Evolutionary conservation across 1,140 invertebrate species (phyloP), one percentile per base, ranked within the genome.

Genomic region (Cardiocondyla obscurior): DNA sequence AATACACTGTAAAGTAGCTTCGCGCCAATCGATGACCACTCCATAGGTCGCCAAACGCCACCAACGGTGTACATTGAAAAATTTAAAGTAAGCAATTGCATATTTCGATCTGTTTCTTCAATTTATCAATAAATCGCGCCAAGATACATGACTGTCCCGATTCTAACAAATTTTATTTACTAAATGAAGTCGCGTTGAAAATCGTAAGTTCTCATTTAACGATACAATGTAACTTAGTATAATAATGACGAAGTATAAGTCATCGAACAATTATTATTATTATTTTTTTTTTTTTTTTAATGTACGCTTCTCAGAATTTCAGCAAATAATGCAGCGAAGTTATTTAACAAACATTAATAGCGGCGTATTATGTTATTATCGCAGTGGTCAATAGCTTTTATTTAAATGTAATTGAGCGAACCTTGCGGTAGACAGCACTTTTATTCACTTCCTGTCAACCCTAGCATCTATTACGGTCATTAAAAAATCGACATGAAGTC

Each of bases 31-130:
- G 72, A 85, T 14, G 60, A 39, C 74, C 82, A 81, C 4, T 44
- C 44, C 33, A 42, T 4, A 12, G 82, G 74, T 19, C 57, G 60
- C 82, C 82, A 84, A 42, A 84, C 7, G 28, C 82, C 82, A 14
- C n/a, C 22, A 5, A 84, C 30, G 10, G 70, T 60, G 0, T 49
- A 81, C 2, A 81, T 39, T n/a, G n/a, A 51, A 81, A 84, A 69
- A 58, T 70, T 84, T n/a, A 81, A 6, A 36, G 65, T 53, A 16
- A 81, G 16, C 10, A 58, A 22, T 22, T 65, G 42, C 74, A 81
- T 69, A 3, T 46, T 70, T 19, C 4, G 5, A 22, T 22, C 10
- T 14, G 10, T 42, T 8, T 12, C n/a, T 30, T 74, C 8, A 49
- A 74, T 16, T 60, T 44, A 42, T 73, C 19, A 25, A 73, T 25